Conservation (phyloP, 37 sponge, comb jelly and placozoan species). For the Chondrosia reniformis region DNA sequence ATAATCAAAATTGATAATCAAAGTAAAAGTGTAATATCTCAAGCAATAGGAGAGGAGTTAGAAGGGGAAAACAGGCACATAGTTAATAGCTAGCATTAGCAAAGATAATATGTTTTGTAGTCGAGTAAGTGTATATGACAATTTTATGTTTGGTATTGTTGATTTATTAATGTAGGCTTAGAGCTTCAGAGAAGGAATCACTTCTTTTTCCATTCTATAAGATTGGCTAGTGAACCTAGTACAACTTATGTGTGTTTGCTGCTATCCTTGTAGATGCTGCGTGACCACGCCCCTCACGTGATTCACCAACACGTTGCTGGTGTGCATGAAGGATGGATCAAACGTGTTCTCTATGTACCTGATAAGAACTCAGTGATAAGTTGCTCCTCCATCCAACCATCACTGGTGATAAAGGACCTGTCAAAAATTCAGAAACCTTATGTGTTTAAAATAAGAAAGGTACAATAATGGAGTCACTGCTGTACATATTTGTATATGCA, state of each 20-base stretch:
- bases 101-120: too few relatives aligned
- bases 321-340: slow-evolving; percentile 90
- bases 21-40: too few relatives aligned
- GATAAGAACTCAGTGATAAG: slow-evolving; percentile 83
- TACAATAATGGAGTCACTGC: too few relatives aligned
- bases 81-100: too few relatives aligned
- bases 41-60: too few relatives aligned
- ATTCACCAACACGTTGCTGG: slow-evolving; percentile 5
- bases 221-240: not conserved
- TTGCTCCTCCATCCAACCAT: slow-evolving; percentile 57
- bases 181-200: too few relatives aligned
- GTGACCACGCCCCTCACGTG: slow-evolving; percentile 43
- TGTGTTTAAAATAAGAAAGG: slow-evolving; percentile 83
- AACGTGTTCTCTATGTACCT: slow-evolving; percentile 64
- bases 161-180: too few relatives aligned
- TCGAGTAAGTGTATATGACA: too few relatives aligned
- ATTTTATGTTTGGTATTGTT: too few relatives aligned
- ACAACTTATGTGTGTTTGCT: not conserved
- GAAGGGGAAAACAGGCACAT: too few relatives aligned
- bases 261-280: slow-evolving; percentile 25
- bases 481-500: too few relatives aligned
- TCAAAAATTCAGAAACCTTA: slow-evolving; percentile 66
- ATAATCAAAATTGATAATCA: too few relatives aligned
- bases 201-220: not conserved
- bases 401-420: slow-evolving; percentile 81